A percentile compares a stretch with the other conserved stretches of the same genome.
Conservation (phyloP, 1,140 invertebrate species). For the Camponotus vicinus region DNA sequence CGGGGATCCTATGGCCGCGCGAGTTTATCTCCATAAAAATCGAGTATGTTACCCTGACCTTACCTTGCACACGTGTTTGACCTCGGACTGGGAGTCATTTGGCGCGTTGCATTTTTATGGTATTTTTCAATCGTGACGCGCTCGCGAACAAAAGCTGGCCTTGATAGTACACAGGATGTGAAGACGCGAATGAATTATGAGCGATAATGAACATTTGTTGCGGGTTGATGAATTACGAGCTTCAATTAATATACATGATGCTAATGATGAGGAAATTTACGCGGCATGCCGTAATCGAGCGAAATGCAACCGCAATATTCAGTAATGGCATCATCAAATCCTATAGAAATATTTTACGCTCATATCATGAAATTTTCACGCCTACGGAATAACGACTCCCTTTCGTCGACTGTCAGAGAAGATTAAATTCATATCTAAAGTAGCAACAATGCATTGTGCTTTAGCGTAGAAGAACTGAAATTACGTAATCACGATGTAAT, state of each 20-base stretch:
- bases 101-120: constrained; percentile 26
- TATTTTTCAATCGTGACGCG: constrained; percentile 6
- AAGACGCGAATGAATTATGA: constrained; percentile 74
- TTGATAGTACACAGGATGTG: constrained; percentile 28
- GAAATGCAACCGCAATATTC: constrained; percentile 65
- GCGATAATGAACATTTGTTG: constrained; percentile 67
- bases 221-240: constrained; percentile 72
- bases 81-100: neutral
- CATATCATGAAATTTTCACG: constrained; percentile 10
- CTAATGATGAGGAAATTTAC: constrained; percentile 76
- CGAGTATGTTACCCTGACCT: neutral
- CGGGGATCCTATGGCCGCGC: neutral
- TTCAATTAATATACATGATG: constrained; percentile 69
- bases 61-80: neutral
- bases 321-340: constrained; percentile 54
- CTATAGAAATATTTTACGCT: constrained; percentile 44
- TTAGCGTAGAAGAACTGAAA: neutral
- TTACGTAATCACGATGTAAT: neutral
- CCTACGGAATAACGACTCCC: neutral
- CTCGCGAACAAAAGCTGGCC: neutral
- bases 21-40: neutral
- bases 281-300: constrained; percentile 65
- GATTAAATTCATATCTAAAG: neutral
- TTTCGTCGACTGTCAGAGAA: neutral
- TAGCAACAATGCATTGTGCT: too few species aligned